Conservation (phyloP, 2,888 invertebrate genomes). For the Amiota minor region DNA sequence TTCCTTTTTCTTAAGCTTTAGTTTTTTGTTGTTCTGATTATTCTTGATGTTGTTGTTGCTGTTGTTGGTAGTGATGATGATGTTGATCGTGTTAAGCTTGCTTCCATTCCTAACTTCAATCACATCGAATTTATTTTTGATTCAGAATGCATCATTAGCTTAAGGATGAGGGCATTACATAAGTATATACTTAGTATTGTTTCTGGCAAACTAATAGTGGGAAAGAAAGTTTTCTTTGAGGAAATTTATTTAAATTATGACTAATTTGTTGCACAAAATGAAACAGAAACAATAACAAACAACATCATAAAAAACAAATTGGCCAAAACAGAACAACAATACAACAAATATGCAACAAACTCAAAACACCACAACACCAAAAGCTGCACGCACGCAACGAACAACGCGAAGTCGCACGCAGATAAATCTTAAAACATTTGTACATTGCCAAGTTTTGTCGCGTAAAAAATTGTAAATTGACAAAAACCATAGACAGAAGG, state of each 20-base stretch:
- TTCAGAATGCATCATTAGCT: constrained; percentile 64
- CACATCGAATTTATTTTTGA: no score
- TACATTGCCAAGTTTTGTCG: constrained; percentile 33
- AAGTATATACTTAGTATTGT: no score
- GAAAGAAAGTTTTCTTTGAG: background rate
- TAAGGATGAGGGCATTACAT: constrained; percentile 11
- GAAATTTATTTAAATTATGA: constrained; percentile 54
- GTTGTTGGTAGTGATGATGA: constrained; percentile 39
- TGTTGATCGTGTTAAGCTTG: constrained; percentile 66
- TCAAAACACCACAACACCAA: background rate
- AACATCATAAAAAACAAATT: constrained; percentile 27
- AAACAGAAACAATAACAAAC: constrained; percentile 34
- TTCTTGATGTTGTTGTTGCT: constrained; percentile 13
- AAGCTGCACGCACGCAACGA: constrained; percentile 6
- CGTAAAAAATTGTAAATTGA: constrained; percentile 17
- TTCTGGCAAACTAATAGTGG: no score
- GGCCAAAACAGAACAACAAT: constrained; percentile 47
- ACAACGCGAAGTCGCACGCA: constrained; percentile 9
- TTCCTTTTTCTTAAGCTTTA: constrained; percentile 32
- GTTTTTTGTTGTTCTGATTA: constrained; percentile 9
- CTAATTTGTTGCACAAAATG: constrained; percentile 65
- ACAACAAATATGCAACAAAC: constrained; percentile 41
- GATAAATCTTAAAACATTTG: constrained; percentile 26
- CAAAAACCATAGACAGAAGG: constrained; percentile 10
- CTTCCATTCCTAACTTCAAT: no score